Evolutionary conservation across 2,113 vertebrate genomes (phyloP).

Genomic region (Pelobates fuscus): DNA sequence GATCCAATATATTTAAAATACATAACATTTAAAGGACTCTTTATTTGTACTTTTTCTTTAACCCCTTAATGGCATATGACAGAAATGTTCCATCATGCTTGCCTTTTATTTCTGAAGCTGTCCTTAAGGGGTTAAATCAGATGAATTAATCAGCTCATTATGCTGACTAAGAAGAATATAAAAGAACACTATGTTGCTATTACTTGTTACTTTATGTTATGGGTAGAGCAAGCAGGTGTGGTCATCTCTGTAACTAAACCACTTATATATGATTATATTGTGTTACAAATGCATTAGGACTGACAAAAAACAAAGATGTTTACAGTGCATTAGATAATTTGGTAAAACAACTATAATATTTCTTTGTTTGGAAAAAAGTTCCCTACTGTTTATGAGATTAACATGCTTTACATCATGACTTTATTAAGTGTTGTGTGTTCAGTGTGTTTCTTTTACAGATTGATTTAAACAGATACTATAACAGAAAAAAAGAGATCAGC

Average conservation of each 20-base stretch:
- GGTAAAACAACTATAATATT: not conserved
- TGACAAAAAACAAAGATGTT: not conserved
- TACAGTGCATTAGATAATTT: not conserved
- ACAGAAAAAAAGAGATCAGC: no score
- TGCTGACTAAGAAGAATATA: conserved; percentile 30
- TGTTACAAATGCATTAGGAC: conserved; percentile 5
- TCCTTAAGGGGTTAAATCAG: conserved; percentile 17
- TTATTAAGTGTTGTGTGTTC: conserved; percentile 8
- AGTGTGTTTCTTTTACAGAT: not conserved
- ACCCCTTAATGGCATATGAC: no score
- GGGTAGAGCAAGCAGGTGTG: conserved; percentile 8
- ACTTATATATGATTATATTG: conserved; percentile 15
- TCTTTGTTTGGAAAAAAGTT: not conserved
- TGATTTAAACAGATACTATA: no score
- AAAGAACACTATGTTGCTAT: conserved; percentile 8
- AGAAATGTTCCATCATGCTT: no score
- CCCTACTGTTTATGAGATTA: conserved; percentile 6
- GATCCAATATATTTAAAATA: not conserved
- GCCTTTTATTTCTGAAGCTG: no score
- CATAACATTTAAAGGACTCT: not conserved
- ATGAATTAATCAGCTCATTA: conserved; percentile 24
- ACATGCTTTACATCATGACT: conserved; percentile 4
- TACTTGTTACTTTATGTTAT: conserved; percentile 23
- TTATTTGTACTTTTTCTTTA: not conserved
- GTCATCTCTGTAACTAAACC: conserved; percentile 8